Evolutionary conservation across 2,797 vertebrate genomes (phyloP).

Genomic region (Galaxias olidus): DNA sequence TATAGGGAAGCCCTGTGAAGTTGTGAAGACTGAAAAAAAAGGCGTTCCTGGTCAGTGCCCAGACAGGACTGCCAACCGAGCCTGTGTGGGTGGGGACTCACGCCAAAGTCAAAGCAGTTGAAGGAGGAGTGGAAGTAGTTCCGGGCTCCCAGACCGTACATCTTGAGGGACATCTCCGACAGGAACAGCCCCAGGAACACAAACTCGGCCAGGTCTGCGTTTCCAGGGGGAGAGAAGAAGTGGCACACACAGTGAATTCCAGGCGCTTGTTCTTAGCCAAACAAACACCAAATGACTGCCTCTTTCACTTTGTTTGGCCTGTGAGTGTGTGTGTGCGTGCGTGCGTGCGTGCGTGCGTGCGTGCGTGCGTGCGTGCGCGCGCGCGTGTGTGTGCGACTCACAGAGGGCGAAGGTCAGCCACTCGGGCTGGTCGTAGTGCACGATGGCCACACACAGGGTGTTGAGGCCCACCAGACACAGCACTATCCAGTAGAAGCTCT

Average conservation of each 20-base stretch:
- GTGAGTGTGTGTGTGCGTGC: background rate
- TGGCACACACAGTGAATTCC: too few species aligned
- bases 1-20: too few species aligned
- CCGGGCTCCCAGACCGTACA: constrained; percentile 92
- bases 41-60: too few species aligned
- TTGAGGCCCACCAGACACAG: constrained; percentile 95
- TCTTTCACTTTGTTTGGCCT: background rate
- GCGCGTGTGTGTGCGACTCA: constrained; percentile 71
- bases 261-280: too few species aligned
- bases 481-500: constrained; percentile 97
- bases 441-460: constrained; percentile 93
- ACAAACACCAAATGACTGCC: too few species aligned
- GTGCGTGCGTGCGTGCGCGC: too few species aligned
- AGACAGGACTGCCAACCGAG: too few species aligned
- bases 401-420: constrained; percentile 90
- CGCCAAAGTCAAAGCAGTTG: constrained; percentile 98
- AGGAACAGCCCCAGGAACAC: constrained; percentile 97
- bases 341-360: background rate
- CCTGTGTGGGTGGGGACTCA: constrained; percentile 66
- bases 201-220: constrained; percentile 82
- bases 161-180: constrained; percentile 96
- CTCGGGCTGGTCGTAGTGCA: constrained; percentile 92
- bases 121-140: constrained; percentile 98
- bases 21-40: too few species aligned
- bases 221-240: background rate